Conservation (phyloP, 2,113 vertebrate species). For the Tamias sibiricus region DNA sequence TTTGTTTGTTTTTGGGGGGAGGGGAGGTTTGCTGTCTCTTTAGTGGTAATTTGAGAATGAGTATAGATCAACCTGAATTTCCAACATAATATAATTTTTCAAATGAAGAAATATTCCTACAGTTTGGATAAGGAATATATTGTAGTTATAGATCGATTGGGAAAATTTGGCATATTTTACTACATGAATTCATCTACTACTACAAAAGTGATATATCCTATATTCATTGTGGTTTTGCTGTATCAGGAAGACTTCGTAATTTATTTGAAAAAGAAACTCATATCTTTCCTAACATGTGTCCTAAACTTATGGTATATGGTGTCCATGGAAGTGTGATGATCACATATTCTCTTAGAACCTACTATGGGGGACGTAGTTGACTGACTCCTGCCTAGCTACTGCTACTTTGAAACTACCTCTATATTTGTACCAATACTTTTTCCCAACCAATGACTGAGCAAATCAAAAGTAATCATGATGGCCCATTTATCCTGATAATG, state of each 20-base stretch:
- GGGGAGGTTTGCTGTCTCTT: not conserved
- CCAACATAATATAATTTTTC: not conserved
- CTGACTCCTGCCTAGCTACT: not conserved
- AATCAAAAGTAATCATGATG: too few relatives aligned
- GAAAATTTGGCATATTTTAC: too few relatives aligned
- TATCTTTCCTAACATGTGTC: not conserved
- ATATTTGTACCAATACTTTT: not conserved
- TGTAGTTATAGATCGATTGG: not conserved
- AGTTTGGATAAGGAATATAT: not conserved
- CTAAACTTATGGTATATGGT: not conserved
- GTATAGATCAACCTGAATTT: not conserved
- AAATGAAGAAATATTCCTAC: not conserved
- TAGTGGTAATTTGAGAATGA: not conserved
- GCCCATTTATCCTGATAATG: not conserved
- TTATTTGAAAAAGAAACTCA: not conserved
- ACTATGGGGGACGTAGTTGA: not conserved
- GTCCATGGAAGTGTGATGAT: not conserved
- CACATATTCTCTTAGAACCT: not conserved
- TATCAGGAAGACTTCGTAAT: not conserved
- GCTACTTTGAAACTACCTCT: not conserved
- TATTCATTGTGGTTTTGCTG: not conserved
- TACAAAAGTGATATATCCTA: not conserved
- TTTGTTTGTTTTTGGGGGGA: too few relatives aligned
- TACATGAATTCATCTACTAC: not conserved
- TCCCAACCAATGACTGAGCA: not conserved